Conservation (phyloP, 2,888 invertebrate species). For the Parasteatoda lunata region DNA sequence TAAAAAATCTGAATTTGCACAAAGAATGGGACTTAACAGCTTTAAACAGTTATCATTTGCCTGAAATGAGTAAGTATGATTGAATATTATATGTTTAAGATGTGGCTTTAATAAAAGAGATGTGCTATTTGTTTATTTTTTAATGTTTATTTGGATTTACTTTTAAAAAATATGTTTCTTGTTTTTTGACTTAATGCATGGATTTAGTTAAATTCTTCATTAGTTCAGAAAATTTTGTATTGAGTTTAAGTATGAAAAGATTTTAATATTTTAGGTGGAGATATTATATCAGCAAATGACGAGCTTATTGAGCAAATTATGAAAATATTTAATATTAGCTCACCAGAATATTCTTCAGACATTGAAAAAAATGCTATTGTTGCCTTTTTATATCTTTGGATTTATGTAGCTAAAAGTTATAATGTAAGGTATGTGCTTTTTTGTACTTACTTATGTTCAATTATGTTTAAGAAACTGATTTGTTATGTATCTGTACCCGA, state of each 20-base stretch:
- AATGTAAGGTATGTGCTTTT: constrained; percentile 26
- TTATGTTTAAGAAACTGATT: no score
- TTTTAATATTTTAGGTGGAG: constrained; percentile 10
- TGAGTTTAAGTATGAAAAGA: no score
- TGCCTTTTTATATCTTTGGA: constrained; percentile 70
- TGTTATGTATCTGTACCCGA: no score
- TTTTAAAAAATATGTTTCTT: no score
- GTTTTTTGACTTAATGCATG: no score
- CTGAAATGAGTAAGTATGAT: background rate
- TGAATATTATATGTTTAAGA: background rate
- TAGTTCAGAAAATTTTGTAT: no score
- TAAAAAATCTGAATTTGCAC: constrained; percentile 21
- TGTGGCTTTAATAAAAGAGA: background rate
- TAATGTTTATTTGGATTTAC: background rate
- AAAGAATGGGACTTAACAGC: constrained; percentile 45
- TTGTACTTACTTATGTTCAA: no score
- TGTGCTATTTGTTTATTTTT: background rate
- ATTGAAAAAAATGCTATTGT: constrained; percentile 35
- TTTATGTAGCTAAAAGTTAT: constrained; percentile 58
- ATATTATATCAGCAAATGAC: constrained; percentile 33
- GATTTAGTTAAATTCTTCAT: no score
- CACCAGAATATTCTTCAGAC: constrained; percentile 12
- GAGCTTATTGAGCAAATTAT: constrained; percentile 16
- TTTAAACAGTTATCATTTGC: constrained; percentile 1
- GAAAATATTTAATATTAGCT: constrained; percentile 18